A percentile compares a stretch with the other conserved stretches of the same genome.
Conservation (phyloP, 2,797 vertebrate species). For the Apodemus agrarius region DNA sequence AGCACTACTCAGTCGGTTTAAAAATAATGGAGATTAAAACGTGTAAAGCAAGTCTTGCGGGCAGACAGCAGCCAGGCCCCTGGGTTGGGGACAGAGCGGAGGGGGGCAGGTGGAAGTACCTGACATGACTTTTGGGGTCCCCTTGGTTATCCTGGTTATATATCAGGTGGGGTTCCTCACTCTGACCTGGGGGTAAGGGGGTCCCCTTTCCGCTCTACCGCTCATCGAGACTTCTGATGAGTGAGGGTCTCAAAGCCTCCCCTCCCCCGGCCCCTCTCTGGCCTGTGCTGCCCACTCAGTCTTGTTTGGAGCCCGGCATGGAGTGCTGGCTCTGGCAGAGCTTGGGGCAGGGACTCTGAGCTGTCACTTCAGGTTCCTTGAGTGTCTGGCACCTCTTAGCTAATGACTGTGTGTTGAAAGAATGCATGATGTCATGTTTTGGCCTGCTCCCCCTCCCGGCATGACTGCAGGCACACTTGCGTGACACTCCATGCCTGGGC, state of each 20-base stretch:
- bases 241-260: background rate
- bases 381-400: background rate
- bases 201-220: background rate
- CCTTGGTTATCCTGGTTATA: background rate
- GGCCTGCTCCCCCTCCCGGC: background rate
- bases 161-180: background rate
- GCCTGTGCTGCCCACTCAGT: background rate
- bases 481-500: background rate
- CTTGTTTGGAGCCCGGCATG: background rate
- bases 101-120: background rate
- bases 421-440: background rate
- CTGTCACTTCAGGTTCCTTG: background rate
- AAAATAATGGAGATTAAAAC: constrained; percentile 84
- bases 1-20: constrained; percentile 77
- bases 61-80: constrained; percentile 59
- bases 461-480: background rate
- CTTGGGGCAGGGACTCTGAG: background rate
- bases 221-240: background rate
- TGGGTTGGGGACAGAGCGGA: background rate
- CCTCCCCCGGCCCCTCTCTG: background rate
- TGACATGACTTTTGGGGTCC: background rate
- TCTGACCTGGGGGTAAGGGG: background rate
- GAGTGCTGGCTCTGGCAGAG: no score
- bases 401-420: background rate
- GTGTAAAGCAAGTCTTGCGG: constrained; percentile 63